Base-by-base conservation (phyloP, 1,140 invertebrate species). In the Drosophila sp. region DNA sequence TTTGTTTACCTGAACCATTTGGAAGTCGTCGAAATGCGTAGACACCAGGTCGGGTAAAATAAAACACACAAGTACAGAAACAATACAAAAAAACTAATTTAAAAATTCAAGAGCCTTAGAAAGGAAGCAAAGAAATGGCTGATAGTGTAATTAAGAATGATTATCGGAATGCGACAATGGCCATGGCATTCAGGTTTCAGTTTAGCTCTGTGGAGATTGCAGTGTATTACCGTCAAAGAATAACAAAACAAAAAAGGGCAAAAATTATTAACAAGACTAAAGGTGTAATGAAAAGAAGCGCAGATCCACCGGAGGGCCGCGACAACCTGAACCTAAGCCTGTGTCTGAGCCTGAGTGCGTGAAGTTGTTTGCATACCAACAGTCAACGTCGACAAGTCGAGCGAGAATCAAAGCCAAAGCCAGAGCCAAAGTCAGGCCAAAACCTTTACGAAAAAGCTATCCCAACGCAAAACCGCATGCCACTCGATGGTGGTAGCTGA, bases 401-500 rank as follows among this genome's bases (percentile, higher is more conserved):
- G 54, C 55, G 29, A 30, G 56, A 65, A 54, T 47, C 41, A 17
- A 70, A 71, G 61, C 60, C 27, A 54, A 57, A 79, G 62, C 60
- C 57, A 62, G 57, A 70, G 38, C 25, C 66, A 70, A 78, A 72
- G 50, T 50, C 23, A 67, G 62, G 56, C 7, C 30, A 17, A 33
- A 58, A 25, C 44, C 7, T 25, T 10, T 25, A 50, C 44, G 44
- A 27, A 50, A 58, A 58, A 58, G 33, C 56, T 58, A 58, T 58
- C 56, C 56, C 56, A 58, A 35, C 62, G 54, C 41, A 56, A 73
- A 35, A 54, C 65, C 60, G 60, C 60, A 82, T 81, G 76, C 83
- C 79, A 73, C 69, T 82, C 64, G 76, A 86, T 87, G 75, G 81
- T 77, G 66, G 63, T 87, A 72, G 67, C 73, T 87, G 79, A 86